Percentiles rank a stretch among this genome's conserved stretches.
Evolutionary conservation across 1,140 invertebrate species (phyloP).

Genomic region (Telenomus remus): DNA sequence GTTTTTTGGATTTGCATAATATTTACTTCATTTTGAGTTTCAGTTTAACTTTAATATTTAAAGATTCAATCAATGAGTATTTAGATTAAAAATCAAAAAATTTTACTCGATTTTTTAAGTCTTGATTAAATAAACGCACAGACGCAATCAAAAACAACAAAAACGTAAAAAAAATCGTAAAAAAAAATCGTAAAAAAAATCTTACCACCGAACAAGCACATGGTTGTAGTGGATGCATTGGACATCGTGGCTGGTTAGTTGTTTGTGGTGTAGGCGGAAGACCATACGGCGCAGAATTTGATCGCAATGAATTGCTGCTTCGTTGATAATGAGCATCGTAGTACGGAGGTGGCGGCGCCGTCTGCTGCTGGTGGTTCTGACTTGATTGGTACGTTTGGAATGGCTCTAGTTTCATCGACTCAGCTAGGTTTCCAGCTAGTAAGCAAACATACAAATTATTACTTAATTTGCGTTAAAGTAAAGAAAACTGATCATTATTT

Average conservation of each 20-base stretch:
- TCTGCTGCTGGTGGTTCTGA: conserved; percentile 75
- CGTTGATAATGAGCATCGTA: conserved; percentile 72
- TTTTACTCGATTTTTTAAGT: too few species aligned
- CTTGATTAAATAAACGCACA: too few species aligned
- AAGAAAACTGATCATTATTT: not conserved
- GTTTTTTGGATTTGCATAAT: too few species aligned
- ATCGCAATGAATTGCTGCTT: conserved; percentile 70
- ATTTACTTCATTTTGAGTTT: too few species aligned
- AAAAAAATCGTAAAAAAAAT: conserved; percentile 14
- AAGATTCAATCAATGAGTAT: too few species aligned
- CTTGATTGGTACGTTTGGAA: conserved; percentile 77
- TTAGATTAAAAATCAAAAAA: too few species aligned
- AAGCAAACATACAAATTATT: too few species aligned
- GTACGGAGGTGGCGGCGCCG: conserved; percentile 74
- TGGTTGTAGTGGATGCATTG: conserved; percentile 79
- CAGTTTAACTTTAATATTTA: too few species aligned
- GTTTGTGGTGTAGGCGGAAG: conserved; percentile 71
- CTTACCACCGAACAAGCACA: conserved; percentile 77
- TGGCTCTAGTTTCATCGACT: conserved; percentile 86
- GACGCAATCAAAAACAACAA: too few species aligned
- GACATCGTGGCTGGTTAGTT: conserved; percentile 75
- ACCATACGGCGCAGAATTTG: conserved; percentile 73
- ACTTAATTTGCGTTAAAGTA: too few species aligned
- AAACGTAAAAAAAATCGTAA: too few species aligned
- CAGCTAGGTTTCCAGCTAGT: conserved; percentile 86